phyloP scores from a whole-genome alignment of 2,797 vertebrate species.

The Myiotriccus ornatus region DNA sequence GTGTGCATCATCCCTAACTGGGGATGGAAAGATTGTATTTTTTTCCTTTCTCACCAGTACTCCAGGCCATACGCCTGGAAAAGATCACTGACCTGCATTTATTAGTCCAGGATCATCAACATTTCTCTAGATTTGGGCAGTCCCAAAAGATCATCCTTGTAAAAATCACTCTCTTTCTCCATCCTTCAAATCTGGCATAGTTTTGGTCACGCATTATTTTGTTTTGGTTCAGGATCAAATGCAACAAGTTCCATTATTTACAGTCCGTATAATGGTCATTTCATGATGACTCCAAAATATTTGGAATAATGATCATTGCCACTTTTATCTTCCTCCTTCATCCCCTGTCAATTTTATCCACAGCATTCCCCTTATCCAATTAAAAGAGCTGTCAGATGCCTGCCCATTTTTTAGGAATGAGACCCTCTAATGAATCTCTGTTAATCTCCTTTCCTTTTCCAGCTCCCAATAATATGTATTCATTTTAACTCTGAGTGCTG shows the following conservation, averaged over 20 bases:
- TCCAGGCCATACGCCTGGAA: conserved; percentile 1
- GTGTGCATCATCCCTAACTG: background rate
- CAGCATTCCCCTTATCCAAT: conserved; percentile 37
- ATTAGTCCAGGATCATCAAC: conserved; percentile 26
- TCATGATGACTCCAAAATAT: background rate
- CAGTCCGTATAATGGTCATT: background rate
- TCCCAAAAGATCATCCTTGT: conserved; percentile 29
- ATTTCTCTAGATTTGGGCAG: conserved; percentile 35
- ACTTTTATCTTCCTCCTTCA: conserved; percentile 15
- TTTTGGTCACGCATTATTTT: background rate
- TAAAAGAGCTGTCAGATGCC: conserved; percentile 70
- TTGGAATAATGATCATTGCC: conserved; percentile 40
- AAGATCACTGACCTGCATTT: conserved; percentile 13
- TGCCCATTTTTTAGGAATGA: conserved; percentile 59
- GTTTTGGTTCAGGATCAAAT: conserved; percentile 17
- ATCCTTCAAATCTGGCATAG: conserved; percentile 22
- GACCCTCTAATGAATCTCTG: conserved; percentile 76
- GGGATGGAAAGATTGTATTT: background rate
- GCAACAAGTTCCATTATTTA: conserved; percentile 9
- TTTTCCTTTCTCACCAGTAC: background rate
- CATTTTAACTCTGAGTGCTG: conserved; percentile 84
- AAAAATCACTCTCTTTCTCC: conserved; percentile 8
- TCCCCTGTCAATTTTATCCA: conserved; percentile 26
- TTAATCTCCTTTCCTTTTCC: conserved; percentile 84
- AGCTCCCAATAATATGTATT: conserved; percentile 85